Evolutionary conservation across 2,888 invertebrate genomes (phyloP), one percentile per base, ranked within the genome.

Genomic region (Nemurella pictetii): DNA sequence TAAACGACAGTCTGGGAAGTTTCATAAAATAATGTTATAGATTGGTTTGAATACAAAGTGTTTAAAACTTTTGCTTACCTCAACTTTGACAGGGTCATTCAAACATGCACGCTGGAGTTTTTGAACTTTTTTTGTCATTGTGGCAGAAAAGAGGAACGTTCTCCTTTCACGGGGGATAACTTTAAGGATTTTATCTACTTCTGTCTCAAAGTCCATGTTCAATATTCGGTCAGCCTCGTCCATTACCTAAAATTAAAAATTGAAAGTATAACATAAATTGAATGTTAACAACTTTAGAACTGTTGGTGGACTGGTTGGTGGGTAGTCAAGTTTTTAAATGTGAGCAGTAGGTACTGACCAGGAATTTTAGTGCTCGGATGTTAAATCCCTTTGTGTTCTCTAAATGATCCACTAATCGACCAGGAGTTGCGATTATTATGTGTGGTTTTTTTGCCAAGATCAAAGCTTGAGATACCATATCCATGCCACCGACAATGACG

Each of bases 221-320:
- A 99, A 92, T 87, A 99, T 99, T 87, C 99, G 93, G 91, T 99
- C 99, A 0, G 99, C 99, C 93, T 99, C 99, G 88, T 99, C 99
- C 98, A 99, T 98, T 0, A 99, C 96, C 94, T 96, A 87, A 35
- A 87, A 87, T 87, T 80, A 82, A 77, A 84, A 86, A 73, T 86
- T n/a, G 75, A 83, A 32, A 32, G 32, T 72, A 28, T 81, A 84
- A 4, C 9, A 55, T 73, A 84, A 74, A 75, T 35, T 83, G 82
- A n/a, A n/a, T n/a, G n/a, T n/a, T n/a, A n/a, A n/a, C n/a, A n/a
- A n/a, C n/a, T 32, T 3, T 32, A 32, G 32, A 3, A 32, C 3
- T 32, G 32, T 5, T 32, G 9, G 9, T 5, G 3, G 32, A 32
- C 32, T 32, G 3, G 32, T 32, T 32, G 78, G 27, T 72, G 4